A percentile compares a stretch with the other conserved stretches of the same genome.
Conservation (phyloP, 2,113 vertebrate genomes). For the Rhodinocichla rosea region DNA sequence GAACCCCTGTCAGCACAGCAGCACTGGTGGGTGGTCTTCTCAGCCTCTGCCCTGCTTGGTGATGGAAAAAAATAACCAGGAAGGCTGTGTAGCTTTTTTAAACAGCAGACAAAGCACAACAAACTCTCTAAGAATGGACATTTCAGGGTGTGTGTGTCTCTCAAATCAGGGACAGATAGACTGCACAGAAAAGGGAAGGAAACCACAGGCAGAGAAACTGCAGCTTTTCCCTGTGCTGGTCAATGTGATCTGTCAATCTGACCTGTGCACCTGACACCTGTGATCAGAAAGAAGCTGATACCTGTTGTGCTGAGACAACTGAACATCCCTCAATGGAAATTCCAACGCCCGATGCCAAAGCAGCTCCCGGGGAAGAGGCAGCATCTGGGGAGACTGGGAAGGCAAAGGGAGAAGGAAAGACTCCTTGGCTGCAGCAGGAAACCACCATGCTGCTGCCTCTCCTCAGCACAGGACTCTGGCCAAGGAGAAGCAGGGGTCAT, state of each 20-base stretch:
- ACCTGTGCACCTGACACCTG: background rate
- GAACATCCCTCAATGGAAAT: background rate
- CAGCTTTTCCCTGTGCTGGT: background rate
- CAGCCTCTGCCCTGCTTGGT: background rate
- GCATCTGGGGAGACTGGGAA: accelerated
- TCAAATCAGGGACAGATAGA: background rate
- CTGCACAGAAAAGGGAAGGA: background rate
- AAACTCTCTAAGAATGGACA: background rate
- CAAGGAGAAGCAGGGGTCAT: background rate
- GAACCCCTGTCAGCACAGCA: background rate
- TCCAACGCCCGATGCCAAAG: accelerated
- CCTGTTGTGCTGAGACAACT: background rate
- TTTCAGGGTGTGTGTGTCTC: accelerated
- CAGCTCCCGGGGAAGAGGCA: background rate
- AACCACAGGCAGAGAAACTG: background rate
- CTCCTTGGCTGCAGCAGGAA: background rate
- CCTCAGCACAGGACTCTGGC: background rate
- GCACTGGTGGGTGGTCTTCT: background rate
- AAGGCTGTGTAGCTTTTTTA: background rate
- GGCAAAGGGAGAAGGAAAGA: background rate
- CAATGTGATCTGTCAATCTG: background rate
- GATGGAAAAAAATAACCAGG: background rate
- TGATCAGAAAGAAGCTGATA: background rate
- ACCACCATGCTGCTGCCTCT: background rate
- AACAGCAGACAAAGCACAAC: background rate